Base-by-base conservation (phyloP, 2,888 invertebrate genomes). In the Erannis defoliaria region DNA sequence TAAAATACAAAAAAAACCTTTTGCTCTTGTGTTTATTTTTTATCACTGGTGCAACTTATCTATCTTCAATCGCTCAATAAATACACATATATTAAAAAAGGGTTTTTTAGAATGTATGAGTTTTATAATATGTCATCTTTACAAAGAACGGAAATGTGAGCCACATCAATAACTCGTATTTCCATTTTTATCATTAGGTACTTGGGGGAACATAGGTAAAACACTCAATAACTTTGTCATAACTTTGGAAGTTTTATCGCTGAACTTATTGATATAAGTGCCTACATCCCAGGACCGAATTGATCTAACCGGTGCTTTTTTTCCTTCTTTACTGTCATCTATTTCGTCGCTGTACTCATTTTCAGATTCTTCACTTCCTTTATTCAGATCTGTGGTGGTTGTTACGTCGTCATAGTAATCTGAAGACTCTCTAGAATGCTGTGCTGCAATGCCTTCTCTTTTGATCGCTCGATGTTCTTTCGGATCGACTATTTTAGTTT, bases 191-290 rank as follows among this genome's bases (percentile, higher is more conserved):
- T 21, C 48, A 46, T 50, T 31, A 50, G 61, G n/a, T 69, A 77
- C n/a, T 67, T 78, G 74, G 14, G 86, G 86, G 53, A 86, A 87
- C 76, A 86, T 77, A 3, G 87, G 87, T 35, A 86, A 70, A 58
- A 81, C 76, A 43, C 76, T 74, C 5, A 86, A 62, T 23, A 80
- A 53, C 64, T 81, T 85, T 0, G 75, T 58, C 54, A 80, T 63
- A 2, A 76, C 35, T 23, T 61, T 56, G 3, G 76, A 62, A 33
- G 75, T 66, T 62, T 77, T 81, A 12, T 81, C 76, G 12, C 76
- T 76, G 18, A 79, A 58, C 61, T 80, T 83, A 26, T 80, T 72
- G 1, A 75, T 42, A 31, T 78, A 72, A 0, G 64, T 43, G 31
- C 70, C 73, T 1, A 77, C 60, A 48, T 74, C 76, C 76, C 78